Base-by-base conservation (phyloP, 1,140 invertebrate species). In the Radopholus similis region DNA sequence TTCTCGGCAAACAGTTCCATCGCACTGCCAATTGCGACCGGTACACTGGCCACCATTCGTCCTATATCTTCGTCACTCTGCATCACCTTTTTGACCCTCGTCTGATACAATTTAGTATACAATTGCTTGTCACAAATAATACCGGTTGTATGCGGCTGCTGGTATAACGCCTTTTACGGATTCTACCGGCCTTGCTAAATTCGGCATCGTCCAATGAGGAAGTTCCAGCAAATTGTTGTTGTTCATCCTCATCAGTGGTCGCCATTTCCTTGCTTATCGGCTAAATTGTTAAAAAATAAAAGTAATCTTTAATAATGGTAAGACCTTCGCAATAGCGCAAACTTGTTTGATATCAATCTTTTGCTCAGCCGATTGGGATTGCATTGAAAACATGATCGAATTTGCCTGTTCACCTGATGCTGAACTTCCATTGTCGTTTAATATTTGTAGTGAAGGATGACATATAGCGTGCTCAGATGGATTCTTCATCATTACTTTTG, bases 1-100 rank as follows among this genome's bases (percentile, higher is more conserved):
- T 78, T 80, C 49, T 82, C 80, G 1, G 78, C 78, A 72, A 81
- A 81, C 51, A 82, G 75, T 49, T 81, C 79, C 79, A 81, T 81
- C 34, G 79, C 79, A 47, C 76, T 68, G 26, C 79, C 79, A 32
- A 81, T 73, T 11, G 78, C 78, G 2, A 81, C 79, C 21, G 79
- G 79, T 8, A 81, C 79, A 26, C 77, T 81, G 34, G 78, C 76
- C n/a, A 77, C 78, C 80, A 80, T 82, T 59, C 78, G 38, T 8
- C 79, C 79, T 49, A 81, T 81, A 6, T 81, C 79, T 53, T 81
- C 79, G 67, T 81, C 79, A 51, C 73, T 75, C 65, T 81, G 79
- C 79, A 81, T 81, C 11, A 81, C 80, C 53, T 81, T 81, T 47
- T 81, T 81, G 18, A 81, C 69, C 30, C 79, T 64, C 13, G 79